Percentiles rank a stretch among this genome's conserved stretches.
phyloP scores from a whole-genome alignment of 1,140 invertebrate species.

The Chelonus insularis region DNA sequence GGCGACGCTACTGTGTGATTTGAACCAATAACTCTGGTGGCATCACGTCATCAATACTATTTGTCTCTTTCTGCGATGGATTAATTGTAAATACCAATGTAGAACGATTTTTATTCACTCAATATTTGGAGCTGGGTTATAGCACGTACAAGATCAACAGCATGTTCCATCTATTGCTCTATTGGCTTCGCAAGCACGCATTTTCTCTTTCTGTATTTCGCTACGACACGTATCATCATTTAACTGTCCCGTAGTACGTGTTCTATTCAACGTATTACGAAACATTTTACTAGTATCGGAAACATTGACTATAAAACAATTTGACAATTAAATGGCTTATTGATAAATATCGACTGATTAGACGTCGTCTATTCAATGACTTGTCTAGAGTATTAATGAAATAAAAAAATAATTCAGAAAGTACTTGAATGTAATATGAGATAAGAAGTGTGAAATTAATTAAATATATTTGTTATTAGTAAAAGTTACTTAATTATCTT shows the following conservation, averaged over 20 bases:
- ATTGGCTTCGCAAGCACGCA: neutral
- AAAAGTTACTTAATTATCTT: too few species aligned
- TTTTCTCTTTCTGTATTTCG: neutral
- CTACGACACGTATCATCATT: neutral
- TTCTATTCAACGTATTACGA: too few species aligned
- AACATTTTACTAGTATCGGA: too few species aligned
- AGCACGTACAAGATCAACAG: constrained; percentile 30
- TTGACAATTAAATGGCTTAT: too few species aligned
- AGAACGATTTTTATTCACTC: constrained; percentile 46
- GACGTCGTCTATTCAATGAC: too few species aligned
- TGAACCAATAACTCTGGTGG: neutral
- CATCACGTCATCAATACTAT: constrained; percentile 2
- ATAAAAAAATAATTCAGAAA: too few species aligned
- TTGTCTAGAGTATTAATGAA: too few species aligned
- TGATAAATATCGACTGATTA: too few species aligned
- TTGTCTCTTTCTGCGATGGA: neutral
- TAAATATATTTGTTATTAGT: too few species aligned
- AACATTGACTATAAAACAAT: too few species aligned
- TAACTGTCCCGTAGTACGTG: neutral
- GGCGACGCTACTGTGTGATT: constrained; percentile 16
- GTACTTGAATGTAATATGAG: too few species aligned
- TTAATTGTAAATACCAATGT: constrained; percentile 26
- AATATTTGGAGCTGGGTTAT: constrained; percentile 39
- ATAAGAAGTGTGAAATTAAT: too few species aligned
- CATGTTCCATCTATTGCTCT: constrained; percentile 41